phyloP scores from a whole-genome alignment of 2,797 vertebrate species.

The Geotrypetes seraphini region DNA sequence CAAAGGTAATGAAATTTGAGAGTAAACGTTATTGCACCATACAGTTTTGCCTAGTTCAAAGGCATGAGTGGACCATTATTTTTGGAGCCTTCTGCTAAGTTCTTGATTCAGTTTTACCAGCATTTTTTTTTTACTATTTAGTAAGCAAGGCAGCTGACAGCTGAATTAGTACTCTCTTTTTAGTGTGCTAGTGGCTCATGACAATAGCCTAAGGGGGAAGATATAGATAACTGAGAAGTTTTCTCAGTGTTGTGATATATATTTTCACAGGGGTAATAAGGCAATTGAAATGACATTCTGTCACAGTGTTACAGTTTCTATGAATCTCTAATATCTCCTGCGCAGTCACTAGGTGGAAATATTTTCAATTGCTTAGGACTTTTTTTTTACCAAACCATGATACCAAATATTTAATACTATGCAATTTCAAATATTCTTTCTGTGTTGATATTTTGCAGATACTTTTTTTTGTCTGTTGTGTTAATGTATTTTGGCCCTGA shows the following conservation, averaged over 20 bases:
- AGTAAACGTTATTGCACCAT: conserved; percentile 26
- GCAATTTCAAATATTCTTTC: conserved; percentile 11
- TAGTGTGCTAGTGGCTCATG: conserved; percentile 88
- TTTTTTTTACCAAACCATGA: neutral
- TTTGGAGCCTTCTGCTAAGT: conserved; percentile 52
- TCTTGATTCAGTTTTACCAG: conserved; percentile 62
- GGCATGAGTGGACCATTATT: conserved; percentile 45
- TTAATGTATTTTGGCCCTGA: too few species aligned
- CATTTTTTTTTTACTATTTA: conserved; percentile 50
- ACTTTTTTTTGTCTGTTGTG: conserved; percentile 23
- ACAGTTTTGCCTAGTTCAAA: conserved; percentile 33
- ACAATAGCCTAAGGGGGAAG: conserved; percentile 97
- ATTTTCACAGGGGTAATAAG: conserved; percentile 69
- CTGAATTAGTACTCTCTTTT: conserved; percentile 72
- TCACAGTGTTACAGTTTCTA: conserved; percentile 54
- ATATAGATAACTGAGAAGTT: conserved; percentile 87
- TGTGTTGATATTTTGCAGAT: conserved; percentile 22
- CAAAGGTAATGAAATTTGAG: conserved; percentile 19
- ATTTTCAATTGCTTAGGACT: conserved; percentile 9
- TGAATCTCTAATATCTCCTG: conserved; percentile 34
- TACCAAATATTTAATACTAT: neutral
- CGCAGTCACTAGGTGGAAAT: conserved; percentile 54
- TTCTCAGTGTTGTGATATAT: conserved; percentile 65
- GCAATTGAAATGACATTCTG: conserved; percentile 96
- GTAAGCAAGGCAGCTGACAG: conserved; percentile 74